Percentiles rank a stretch among this genome's conserved stretches.
Conservation (phyloP, 1,140 invertebrate genomes). For the Watersipora subatra region DNA sequence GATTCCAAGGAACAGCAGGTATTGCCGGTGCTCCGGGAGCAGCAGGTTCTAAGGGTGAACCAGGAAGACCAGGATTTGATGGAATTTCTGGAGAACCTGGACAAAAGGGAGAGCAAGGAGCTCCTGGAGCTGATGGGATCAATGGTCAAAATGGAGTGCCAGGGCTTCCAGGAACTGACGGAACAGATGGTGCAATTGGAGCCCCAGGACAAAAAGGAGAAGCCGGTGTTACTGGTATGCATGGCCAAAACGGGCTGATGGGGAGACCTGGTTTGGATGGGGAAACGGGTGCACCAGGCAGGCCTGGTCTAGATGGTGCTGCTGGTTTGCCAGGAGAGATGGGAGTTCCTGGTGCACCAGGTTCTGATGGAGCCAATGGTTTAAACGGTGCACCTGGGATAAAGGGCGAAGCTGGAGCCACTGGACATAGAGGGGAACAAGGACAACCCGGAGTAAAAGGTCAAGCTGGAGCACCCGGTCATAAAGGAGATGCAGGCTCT, state of each 20-base stretch:
- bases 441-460: background rate
- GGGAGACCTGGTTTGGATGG: too few species aligned
- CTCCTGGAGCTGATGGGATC: constrained; percentile 2
- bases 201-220: too few species aligned
- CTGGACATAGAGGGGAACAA: background rate
- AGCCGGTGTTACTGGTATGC: too few species aligned
- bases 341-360: constrained; percentile 3
- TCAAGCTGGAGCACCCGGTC: background rate
- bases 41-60: background rate
- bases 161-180: background rate
- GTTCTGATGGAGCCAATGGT: constrained; percentile 3
- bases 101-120: background rate
- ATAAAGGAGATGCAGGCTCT: background rate
- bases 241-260: too few species aligned
- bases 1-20: background rate
- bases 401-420: background rate
- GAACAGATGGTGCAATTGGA: too few species aligned
- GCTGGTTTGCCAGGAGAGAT: background rate
- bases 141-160: constrained; percentile 4
- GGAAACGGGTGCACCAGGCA: too few species aligned
- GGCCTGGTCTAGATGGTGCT: too few species aligned
- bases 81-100: constrained; percentile 1
- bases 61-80: background rate
- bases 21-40: background rate
- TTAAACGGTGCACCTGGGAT: constrained; percentile 1